These are phyloP conservation scores for Tetragnatha montana DNA, from an alignment of 2,888 invertebrate genomes.

Conservation along the genomic window DNA sequence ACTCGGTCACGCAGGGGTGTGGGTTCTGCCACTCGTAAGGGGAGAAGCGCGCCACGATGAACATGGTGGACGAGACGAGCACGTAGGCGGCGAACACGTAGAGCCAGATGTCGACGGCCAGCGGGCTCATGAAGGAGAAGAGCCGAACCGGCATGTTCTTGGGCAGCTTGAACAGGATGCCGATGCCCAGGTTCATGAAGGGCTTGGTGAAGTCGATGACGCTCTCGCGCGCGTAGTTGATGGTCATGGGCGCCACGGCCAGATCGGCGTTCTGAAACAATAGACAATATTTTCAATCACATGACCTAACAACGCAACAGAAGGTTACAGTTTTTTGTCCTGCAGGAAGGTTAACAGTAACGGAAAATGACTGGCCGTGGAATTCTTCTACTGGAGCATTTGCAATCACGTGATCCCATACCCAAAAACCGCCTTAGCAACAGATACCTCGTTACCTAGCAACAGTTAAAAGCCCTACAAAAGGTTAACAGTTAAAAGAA, in stretches of 20 bases:
- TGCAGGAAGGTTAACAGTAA: too few relatives aligned
- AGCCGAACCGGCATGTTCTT: constrained; percentile 90
- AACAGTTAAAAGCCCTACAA: too few relatives aligned
- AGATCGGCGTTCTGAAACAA: constrained; percentile 89
- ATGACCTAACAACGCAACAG: too few relatives aligned
- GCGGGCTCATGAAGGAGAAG: constrained; percentile 97
- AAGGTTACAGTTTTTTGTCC: too few relatives aligned
- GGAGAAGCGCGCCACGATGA: constrained; percentile 96
- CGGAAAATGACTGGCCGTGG: too few relatives aligned
- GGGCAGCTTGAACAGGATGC: constrained; percentile 95
- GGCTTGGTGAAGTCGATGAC: constrained; percentile 98
- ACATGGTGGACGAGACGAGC: constrained; percentile 93
- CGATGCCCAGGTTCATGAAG: constrained; percentile 97
- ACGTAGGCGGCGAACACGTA: constrained; percentile 94
- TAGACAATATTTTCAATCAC: too few relatives aligned
- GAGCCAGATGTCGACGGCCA: constrained; percentile 97
- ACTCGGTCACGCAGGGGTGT: constrained; percentile 78
- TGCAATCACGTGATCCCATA: too few relatives aligned
- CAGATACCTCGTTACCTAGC: too few relatives aligned
- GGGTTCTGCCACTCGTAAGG: constrained; percentile 82
- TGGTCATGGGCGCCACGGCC: constrained; percentile 97
- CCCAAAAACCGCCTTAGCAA: too few relatives aligned
- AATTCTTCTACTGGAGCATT: too few relatives aligned
- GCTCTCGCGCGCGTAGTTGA: constrained; percentile 95
- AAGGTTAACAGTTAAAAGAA: too few relatives aligned